These are phyloP conservation scores for Desmodus rotundus DNA, from an alignment of 2,113 vertebrate species.

Conservation along the genomic window DNA sequence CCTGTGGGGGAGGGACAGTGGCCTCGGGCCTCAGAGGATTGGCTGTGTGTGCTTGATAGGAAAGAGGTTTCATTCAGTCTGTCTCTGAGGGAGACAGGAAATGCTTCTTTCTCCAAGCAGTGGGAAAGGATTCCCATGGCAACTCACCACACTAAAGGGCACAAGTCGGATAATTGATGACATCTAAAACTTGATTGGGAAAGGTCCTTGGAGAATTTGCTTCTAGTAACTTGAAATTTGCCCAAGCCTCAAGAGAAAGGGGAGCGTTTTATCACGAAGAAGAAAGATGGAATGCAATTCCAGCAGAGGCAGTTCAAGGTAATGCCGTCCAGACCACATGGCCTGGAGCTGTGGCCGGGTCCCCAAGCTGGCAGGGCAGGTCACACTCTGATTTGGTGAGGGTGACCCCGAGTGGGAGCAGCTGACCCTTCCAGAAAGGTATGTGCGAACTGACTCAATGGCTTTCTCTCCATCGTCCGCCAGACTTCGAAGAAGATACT, in stretches of 20 bases:
- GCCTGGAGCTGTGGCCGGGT: not conserved
- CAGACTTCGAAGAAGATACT: not conserved
- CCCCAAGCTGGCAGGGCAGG: not conserved
- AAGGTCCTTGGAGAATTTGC: not conserved
- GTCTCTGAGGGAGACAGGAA: not conserved
- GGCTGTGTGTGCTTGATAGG: not conserved
- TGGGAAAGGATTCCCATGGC: not conserved
- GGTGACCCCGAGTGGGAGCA: not conserved
- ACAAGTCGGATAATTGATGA: not conserved
- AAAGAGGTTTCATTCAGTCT: not conserved
- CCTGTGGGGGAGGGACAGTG: not conserved
- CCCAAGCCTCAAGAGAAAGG: not conserved
- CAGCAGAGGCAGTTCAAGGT: no score
- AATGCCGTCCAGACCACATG: no score
- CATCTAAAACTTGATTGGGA: not conserved
- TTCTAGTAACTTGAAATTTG: not conserved
- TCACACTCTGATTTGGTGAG: not conserved
- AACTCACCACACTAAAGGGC: not conserved
- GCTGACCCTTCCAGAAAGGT: not conserved
- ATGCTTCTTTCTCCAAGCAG: not conserved
- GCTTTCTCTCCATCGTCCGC: not conserved
- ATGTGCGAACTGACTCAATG: not conserved
- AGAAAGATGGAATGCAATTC: not conserved
- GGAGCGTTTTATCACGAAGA: not conserved
- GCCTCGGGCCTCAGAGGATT: not conserved